Percentiles rank a stretch among this genome's conserved stretches.
phyloP scores from a whole-genome alignment of 2,113 vertebrate species.

The Nothocercus nigrocapillus region DNA sequence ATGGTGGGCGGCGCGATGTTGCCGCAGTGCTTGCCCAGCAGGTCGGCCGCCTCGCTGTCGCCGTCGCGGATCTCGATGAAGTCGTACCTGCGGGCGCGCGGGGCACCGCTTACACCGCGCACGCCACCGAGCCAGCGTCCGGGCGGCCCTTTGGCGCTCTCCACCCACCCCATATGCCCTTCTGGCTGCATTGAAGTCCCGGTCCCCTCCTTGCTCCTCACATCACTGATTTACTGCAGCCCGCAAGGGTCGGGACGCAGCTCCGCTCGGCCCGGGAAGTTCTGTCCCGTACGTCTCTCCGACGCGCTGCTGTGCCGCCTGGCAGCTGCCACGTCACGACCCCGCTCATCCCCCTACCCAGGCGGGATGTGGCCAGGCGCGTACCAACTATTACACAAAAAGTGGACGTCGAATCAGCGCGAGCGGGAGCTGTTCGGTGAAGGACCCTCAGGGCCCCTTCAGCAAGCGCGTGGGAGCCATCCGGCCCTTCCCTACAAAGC shows the following conservation, averaged over 20 bases:
- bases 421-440: neutral
- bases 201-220: neutral
- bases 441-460: neutral
- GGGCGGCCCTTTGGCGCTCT: neutral
- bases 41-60: constrained; percentile 87
- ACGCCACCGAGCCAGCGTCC: neutral
- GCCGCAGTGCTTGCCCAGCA: constrained; percentile 96
- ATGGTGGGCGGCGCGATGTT: constrained; percentile 96
- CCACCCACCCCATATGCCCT: neutral
- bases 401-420: neutral
- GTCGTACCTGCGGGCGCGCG: constrained; percentile 86
- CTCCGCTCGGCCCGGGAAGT: neutral
- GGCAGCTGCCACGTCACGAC: too few relatives aligned
- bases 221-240: neutral
- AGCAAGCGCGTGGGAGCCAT: neutral
- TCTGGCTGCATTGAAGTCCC: neutral
- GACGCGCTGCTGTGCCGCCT: neutral
- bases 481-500: neutral
- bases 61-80: constrained; percentile 97
- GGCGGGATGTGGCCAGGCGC: neutral
- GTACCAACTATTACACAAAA: neutral
- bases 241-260: neutral
- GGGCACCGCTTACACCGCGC: neutral
- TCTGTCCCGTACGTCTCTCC: neutral
- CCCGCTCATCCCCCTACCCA: neutral